Base-by-base conservation (phyloP, 92 coral and sea anemone genomes). In the Heliopora coerulea region DNA sequence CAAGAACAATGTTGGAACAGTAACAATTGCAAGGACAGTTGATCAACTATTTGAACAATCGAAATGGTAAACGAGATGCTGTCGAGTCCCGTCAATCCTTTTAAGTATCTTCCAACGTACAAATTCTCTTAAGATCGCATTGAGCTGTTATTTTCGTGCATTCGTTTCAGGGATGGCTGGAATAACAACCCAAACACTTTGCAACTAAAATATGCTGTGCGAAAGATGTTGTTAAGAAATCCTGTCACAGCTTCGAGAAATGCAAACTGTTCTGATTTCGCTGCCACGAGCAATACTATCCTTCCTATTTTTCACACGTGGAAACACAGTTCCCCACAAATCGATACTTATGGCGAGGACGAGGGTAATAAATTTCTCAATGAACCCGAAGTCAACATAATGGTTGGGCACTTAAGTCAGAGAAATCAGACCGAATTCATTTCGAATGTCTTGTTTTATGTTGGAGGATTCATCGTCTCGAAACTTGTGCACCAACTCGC, bases 241-340 rank as follows among this genome's bases (percentile, higher is more conserved):
- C 23, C 69, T 0, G 34, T 62, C 13, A 39, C 46, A 0, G 69
- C 69, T 7, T 62, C 69, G 0, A 62, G 18, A 21, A 62, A 62
- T 62, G 69, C 69, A 15, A 62, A 62, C 15, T 62, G 69, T n/a
- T 9, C 23, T 9, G 66, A 60, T 28, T 60, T 60, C n/a, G n/a
- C n/a, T n/a, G n/a, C n/a, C n/a, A n/a, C n/a, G n/a, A n/a, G n/a
- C n/a, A n/a, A n/a, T n/a, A n/a, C n/a, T n/a, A n/a, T n/a, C n/a
- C n/a, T n/a, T n/a, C n/a, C n/a, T n/a, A n/a, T n/a, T n/a, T n/a
- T n/a, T n/a, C n/a, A n/a, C 66, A 60, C 23, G 13, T 8, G 20
- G 29, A 32, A 60, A 24, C 1, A 60, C 13, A 32, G 14, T 20
- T 60, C 66, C 1, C 66, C 66, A 32, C 42, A 25, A 32, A 25